Evolutionary conservation across 1,140 invertebrate species (phyloP).

Genomic region (Orussus abietinus): DNA sequence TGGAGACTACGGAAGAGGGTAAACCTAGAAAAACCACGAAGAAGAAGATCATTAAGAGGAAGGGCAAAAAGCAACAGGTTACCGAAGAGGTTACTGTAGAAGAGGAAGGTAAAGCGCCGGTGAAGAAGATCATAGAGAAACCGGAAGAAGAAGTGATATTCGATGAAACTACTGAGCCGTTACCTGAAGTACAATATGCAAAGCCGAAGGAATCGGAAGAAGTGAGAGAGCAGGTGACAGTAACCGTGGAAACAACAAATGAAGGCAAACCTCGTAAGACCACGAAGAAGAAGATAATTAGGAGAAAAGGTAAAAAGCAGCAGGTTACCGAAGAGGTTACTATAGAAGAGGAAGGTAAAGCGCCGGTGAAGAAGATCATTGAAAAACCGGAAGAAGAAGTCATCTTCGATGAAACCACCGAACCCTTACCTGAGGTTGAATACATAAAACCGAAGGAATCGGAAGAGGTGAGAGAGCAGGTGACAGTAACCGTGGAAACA

Average conservation of each 20-base stretch:
- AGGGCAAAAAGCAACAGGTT: no score
- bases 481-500: conserved; percentile 33
- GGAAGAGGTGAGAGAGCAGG: conserved; percentile 38
- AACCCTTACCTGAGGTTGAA: background rate
- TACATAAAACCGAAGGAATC: conserved; percentile 11
- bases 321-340: conserved; percentile 38
- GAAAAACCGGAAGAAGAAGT: no score
- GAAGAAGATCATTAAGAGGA: no score
- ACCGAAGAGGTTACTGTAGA: no score
- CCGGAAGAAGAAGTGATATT: no score
- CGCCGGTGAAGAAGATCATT: conserved; percentile 28
- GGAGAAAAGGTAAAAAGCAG: conserved; percentile 29
- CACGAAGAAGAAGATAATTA: conserved; percentile 35
- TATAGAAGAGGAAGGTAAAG: conserved; percentile 37
- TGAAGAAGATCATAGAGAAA: no score
- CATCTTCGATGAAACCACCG: conserved; percentile 6
- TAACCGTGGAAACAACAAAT: conserved; percentile 22
- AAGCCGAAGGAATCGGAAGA: no score
- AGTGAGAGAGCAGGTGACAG: conserved; percentile 12
- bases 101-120: no score
- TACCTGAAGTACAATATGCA: no score
- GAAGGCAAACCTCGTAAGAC: conserved; percentile 20
- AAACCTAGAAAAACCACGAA: no score
- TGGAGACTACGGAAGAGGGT: conserved; percentile 25
- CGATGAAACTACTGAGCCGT: no score